Evolutionary conservation across 92 coral and sea anemone genomes (phyloP), one percentile per base, ranked within the genome.

Genomic region (Isaurus tuberculatus): DNA sequence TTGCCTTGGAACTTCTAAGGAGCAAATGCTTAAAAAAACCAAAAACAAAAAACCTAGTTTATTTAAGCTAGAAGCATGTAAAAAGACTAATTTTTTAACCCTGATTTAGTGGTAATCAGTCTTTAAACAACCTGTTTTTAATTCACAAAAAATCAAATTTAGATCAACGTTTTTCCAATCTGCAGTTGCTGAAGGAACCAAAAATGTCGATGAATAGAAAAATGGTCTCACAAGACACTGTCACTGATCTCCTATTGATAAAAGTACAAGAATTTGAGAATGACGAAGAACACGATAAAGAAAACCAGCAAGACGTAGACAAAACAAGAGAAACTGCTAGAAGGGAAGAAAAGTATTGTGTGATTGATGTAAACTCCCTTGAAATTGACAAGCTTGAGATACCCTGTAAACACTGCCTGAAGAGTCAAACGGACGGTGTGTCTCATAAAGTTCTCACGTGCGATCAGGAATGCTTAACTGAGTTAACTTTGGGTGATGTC

Each of bases 161-260:
- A 48, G 8, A 0, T 25, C 1, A 31, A 49, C 36, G 26, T 75
- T 42, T 33, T 55, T 33, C 34, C n/a, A 8, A 37, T 77, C 32
- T 25, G 51, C 70, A 77, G 82, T 53, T 57, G n/a, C 5, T 57
- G 30, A 77, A 77, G 58, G 82, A 77, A 77, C 36, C 25, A 32
- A 53, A 40, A 6, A 25, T 36, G 13, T 61, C 36, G 13, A 29
- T 31, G 37, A 27, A 15, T 11, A 58, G 36, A 31, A 40, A 42
- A 30, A 4, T 34, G 25, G 82, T 19, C 23, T 20, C 82, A 77
- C 70, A 77, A 17, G 82, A 53, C 58, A 86, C 85, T 53, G 79
- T 92, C 34, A 89, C 95, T 0, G 95, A 92, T 53, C 70, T 86
- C 63, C 77, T 82, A 9, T 83, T 86, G 93, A 80, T 84, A 65